Evolutionary conservation across 2,797 vertebrate species (phyloP).

Genomic region (Ambastaia sidthimunki): DNA sequence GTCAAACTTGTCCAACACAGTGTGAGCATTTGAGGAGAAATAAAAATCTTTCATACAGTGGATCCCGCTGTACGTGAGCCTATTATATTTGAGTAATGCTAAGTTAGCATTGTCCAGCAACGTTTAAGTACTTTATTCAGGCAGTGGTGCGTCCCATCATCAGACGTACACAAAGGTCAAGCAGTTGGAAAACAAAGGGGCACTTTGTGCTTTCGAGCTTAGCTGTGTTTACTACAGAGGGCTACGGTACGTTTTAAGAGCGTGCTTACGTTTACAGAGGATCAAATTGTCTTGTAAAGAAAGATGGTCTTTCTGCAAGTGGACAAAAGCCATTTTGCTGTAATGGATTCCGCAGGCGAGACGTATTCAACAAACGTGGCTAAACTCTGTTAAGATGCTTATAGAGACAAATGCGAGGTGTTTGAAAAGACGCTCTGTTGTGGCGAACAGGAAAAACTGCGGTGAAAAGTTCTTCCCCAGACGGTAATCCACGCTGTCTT

Average conservation of each 20-base stretch:
- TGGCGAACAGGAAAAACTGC: neutral
- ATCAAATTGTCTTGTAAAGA: conserved; percentile 40
- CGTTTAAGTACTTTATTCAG: conserved; percentile 12
- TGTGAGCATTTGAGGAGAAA: neutral
- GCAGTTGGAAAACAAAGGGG: conserved; percentile 46
- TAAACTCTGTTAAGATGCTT: conserved; percentile 29
- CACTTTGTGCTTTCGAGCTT: conserved; percentile 33
- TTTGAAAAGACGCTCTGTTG: conserved; percentile 26
- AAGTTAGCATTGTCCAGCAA: conserved; percentile 21
- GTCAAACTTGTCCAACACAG: neutral
- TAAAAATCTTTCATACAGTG: neutral
- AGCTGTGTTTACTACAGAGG: conserved; percentile 45
- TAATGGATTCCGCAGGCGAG: conserved; percentile 53
- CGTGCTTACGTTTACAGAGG: conserved; percentile 47
- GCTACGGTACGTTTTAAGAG: conserved; percentile 47
- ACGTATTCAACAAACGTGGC: conserved; percentile 13
- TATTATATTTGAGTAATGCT: conserved; percentile 33
- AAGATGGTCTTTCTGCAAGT: conserved; percentile 45
- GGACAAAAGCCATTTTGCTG: conserved; percentile 41
- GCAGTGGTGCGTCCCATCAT: conserved; percentile 27
- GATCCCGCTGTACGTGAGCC: neutral
- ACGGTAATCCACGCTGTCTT: neutral
- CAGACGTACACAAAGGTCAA: conserved; percentile 26
- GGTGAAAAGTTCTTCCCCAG: conserved; percentile 12
- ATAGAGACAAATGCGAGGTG: conserved; percentile 24